Evolutionary conservation across 2,797 vertebrate genomes (phyloP).

Genomic region (Halcyon smyrnensis): DNA sequence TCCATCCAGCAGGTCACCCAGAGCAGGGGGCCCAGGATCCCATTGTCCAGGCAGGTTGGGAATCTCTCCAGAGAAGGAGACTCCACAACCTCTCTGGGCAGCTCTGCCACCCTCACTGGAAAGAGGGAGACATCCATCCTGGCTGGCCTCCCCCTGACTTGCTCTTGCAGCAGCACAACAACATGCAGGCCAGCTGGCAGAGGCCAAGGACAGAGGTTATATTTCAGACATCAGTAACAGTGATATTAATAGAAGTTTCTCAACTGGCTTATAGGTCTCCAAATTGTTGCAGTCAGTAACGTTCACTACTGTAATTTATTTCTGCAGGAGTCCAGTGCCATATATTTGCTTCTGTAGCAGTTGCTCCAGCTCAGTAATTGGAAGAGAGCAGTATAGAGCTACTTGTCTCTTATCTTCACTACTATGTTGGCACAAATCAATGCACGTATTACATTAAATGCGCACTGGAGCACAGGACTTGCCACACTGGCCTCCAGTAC

Average conservation of each 20-base stretch:
- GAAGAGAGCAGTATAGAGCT: background rate
- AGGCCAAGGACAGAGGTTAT: background rate
- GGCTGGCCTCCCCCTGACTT: background rate
- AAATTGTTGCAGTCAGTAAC: slow-evolving; percentile 26
- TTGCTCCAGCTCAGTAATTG: background rate
- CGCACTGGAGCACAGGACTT: background rate
- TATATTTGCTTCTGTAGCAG: background rate
- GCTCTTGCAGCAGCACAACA: background rate
- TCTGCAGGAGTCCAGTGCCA: slow-evolving; percentile 8
- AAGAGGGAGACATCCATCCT: background rate
- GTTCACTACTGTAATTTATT: slow-evolving; percentile 23
- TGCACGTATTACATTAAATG: background rate
- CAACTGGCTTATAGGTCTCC: background rate
- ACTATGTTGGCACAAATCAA: background rate
- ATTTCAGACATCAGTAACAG: background rate
- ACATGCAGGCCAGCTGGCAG: background rate
- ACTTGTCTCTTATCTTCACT: background rate
- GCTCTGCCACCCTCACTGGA: no score
- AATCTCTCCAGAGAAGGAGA: background rate
- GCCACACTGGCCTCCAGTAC: background rate
- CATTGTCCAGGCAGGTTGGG: background rate
- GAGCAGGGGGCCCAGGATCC: background rate
- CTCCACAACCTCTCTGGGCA: no score
- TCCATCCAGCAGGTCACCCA: background rate
- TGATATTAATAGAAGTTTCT: background rate